Conservation (phyloP, 2,888 invertebrate genomes). For the Cantharis lateralis region DNA sequence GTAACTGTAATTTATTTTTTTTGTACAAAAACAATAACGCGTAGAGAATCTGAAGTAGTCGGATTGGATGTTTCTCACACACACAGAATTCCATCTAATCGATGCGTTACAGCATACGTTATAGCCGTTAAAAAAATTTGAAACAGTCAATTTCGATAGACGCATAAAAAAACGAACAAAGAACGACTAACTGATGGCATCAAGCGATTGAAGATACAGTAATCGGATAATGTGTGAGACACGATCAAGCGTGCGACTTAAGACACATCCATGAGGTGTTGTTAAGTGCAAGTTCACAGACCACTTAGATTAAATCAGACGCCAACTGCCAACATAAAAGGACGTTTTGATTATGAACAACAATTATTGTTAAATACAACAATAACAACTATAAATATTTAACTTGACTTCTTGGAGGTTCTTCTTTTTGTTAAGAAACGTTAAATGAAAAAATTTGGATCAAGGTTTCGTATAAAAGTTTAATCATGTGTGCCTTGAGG, state of each 20-base stretch:
- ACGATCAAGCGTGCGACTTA: conserved; percentile 37
- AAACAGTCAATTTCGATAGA: conserved; percentile 24
- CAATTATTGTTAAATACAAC: conserved; percentile 3
- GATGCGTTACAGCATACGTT: background rate
- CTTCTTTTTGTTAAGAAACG: background rate
- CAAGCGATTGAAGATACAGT: conserved; percentile 35
- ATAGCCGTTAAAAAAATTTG: conserved; percentile 7
- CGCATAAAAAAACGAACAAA: conserved; percentile 23
- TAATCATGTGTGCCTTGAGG: background rate
- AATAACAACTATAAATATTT: conserved; percentile 1
- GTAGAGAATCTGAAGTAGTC: background rate
- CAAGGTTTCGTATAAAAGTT: background rate
- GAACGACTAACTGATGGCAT: conserved; percentile 27
- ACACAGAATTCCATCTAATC: background rate
- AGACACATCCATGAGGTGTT: conserved; percentile 21
- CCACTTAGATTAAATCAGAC: conserved; percentile 18
- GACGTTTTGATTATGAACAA: conserved; percentile 1
- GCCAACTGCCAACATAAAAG: conserved; percentile 6
- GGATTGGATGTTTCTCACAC: background rate
- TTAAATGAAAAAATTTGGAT: background rate
- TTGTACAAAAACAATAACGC: background rate
- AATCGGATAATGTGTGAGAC: conserved; percentile 39
- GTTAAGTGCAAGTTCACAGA: conserved; percentile 24
- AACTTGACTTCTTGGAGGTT: background rate
- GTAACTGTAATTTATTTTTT: background rate